Evolutionary conservation across 2,797 vertebrate genomes (phyloP).

Genomic region (Pipistrellus pipistrellus): DNA sequence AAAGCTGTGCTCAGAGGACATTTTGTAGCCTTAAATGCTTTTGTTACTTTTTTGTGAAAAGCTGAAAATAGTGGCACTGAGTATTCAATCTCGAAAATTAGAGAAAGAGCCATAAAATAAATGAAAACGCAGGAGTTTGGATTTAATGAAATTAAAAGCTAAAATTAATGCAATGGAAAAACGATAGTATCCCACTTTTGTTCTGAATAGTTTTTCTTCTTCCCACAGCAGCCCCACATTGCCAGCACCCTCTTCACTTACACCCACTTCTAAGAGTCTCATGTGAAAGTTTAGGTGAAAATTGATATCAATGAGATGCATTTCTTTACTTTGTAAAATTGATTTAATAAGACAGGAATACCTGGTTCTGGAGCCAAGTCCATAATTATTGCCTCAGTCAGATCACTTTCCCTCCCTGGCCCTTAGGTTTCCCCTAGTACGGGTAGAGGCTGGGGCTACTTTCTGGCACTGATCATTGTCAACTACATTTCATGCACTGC

Average conservation of each 20-base stretch:
- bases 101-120: slow-evolving; percentile 55
- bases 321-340: neutral
- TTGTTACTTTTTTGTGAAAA: slow-evolving; percentile 23
- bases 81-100: slow-evolving; percentile 36
- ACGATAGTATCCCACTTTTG: neutral
- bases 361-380: neutral
- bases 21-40: slow-evolving; percentile 15
- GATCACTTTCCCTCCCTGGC: neutral
- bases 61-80: slow-evolving; percentile 49
- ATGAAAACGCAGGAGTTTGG: neutral
- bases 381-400: neutral
- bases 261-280: neutral
- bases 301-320: neutral
- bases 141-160: slow-evolving; percentile 64
- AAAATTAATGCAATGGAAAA: slow-evolving; percentile 32
- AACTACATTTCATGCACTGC: neutral
- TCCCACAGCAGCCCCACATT: neutral
- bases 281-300: neutral
- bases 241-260: neutral
- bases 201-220: neutral
- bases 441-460: neutral
- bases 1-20: slow-evolving; percentile 64
- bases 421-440: neutral
- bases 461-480: neutral
- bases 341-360: neutral